phyloP scores from a whole-genome alignment of 1,140 invertebrate genomes.

The Scaptomyza montana region DNA sequence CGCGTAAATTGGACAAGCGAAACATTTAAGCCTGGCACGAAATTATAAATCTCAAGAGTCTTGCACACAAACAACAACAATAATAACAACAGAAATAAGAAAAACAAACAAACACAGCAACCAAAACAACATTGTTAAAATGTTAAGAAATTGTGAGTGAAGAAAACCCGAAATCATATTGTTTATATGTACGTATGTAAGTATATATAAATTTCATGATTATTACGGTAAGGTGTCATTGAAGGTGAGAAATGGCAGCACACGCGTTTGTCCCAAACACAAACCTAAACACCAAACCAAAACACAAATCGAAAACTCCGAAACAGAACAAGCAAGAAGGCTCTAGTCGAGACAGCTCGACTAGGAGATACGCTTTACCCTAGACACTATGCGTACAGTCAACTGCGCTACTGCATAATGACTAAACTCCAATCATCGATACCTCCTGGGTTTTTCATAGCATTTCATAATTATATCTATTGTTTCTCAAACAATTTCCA shows the following conservation, averaged over 20 bases:
- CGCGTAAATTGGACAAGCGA: slow-evolving; percentile 51
- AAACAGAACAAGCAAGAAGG: neutral
- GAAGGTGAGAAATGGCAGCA: slow-evolving; percentile 80
- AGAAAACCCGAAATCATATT: slow-evolving; percentile 43
- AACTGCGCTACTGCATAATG: too few species aligned
- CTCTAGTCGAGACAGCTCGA: too few species aligned
- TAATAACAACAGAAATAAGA: slow-evolving; percentile 31
- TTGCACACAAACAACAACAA: slow-evolving; percentile 18
- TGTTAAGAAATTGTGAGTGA: slow-evolving; percentile 5
- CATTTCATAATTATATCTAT: too few species aligned
- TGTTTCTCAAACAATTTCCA: too few species aligned
- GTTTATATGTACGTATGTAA: too few species aligned
- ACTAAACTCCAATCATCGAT: too few species aligned
- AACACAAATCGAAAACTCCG: slow-evolving; percentile 5
- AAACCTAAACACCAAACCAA: neutral
- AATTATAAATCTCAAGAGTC: slow-evolving; percentile 60
- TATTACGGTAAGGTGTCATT: slow-evolving; percentile 73
- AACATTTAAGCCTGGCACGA: slow-evolving; percentile 62
- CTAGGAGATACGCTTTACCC: too few species aligned
- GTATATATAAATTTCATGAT: slow-evolving; percentile 60
- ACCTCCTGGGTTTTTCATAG: too few species aligned
- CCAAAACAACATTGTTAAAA: slow-evolving; percentile 38
- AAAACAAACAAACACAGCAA: slow-evolving; percentile 33
- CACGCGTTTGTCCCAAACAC: slow-evolving; percentile 53
- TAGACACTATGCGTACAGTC: too few species aligned